Conservation (phyloP, 2,113 vertebrate species). For the Otolemur garnettii region DNA sequence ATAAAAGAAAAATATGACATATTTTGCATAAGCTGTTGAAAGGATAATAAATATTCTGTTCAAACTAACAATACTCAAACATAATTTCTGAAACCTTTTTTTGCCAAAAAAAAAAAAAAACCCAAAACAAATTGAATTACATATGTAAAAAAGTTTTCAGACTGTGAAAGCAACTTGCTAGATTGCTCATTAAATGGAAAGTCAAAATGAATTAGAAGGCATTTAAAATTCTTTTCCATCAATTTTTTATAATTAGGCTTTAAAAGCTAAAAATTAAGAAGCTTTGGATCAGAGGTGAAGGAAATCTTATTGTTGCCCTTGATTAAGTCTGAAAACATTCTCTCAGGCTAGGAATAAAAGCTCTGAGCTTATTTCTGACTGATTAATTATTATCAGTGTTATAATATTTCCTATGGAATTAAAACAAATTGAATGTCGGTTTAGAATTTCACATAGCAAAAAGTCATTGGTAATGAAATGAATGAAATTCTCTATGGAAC, state of each 20-base stretch:
- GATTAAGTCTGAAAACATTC: constrained; percentile 16
- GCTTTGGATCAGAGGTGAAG: background rate
- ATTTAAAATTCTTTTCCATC: background rate
- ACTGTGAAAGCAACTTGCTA: background rate
- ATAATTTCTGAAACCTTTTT: background rate
- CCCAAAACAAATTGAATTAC: background rate
- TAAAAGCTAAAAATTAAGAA: constrained; percentile 22
- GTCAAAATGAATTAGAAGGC: background rate
- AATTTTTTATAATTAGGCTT: background rate
- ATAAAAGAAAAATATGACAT: background rate
- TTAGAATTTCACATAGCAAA: constrained; percentile 1
- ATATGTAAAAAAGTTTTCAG: background rate
- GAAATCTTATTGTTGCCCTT: background rate
- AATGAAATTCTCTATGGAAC: background rate
- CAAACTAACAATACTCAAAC: constrained; percentile 10
- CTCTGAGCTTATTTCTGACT: background rate
- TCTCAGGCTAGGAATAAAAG: background rate
- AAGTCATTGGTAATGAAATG: background rate
- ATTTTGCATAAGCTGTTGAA: background rate
- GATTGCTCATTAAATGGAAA: constrained; percentile 25
- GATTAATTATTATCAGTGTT: background rate
- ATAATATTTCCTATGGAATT: constrained; percentile 32
- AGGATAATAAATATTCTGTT: background rate
- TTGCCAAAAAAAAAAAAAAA: background rate
- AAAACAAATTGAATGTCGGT: background rate